A percentile compares a stretch with the other conserved stretches of the same genome.
Conservation (phyloP, 2,797 vertebrate species). For the Sparus aurata region DNA sequence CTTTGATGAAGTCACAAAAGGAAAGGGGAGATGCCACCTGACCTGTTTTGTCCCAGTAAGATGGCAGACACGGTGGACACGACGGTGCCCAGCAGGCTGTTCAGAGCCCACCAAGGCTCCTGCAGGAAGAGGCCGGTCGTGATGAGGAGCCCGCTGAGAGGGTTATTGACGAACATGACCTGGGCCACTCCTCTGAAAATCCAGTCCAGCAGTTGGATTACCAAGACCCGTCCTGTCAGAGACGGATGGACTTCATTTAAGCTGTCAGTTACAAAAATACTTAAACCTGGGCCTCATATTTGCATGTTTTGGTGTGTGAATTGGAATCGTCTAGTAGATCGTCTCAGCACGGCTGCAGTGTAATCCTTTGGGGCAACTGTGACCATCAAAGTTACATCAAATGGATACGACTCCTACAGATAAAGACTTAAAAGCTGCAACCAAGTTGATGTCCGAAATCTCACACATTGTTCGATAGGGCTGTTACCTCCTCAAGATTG, state of each 20-base stretch:
- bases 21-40: conserved; percentile 13
- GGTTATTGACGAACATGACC: conserved; percentile 93
- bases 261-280: not conserved
- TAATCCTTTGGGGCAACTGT: too few relatives aligned
- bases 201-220: conserved; percentile 89
- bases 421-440: too few relatives aligned
- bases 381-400: too few relatives aligned
- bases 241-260: not conserved
- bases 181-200: conserved; percentile 88
- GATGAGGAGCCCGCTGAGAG: conserved; percentile 89
- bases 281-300: too few relatives aligned
- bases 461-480: too few relatives aligned
- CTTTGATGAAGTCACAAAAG: not conserved
- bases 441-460: too few relatives aligned
- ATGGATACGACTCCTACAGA: too few relatives aligned
- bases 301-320: too few relatives aligned
- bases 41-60: conserved; percentile 89
- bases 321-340: too few relatives aligned
- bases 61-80: conserved; percentile 89
- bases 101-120: conserved; percentile 90
- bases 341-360: too few relatives aligned
- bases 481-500: too few relatives aligned
- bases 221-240: conserved; percentile 83
- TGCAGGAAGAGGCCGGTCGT: conserved; percentile 88
- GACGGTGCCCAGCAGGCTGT: conserved; percentile 86